Conservation (phyloP, 2,113 vertebrate species). For the Myxocyprinus asiaticus region DNA sequence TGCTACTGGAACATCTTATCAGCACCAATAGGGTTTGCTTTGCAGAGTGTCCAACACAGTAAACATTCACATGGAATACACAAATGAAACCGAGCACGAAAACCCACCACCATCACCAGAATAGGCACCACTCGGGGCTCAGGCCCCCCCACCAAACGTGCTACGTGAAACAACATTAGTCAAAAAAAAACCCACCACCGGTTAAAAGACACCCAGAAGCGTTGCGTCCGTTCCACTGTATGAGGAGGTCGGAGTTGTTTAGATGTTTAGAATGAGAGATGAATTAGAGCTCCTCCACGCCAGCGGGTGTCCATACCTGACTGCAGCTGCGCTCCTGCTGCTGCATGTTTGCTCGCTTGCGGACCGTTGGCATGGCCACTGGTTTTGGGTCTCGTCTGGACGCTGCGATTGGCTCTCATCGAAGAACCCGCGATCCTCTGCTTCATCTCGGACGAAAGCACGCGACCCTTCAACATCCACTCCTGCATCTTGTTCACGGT, state of each 20-base stretch:
- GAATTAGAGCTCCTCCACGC: conserved; percentile 61
- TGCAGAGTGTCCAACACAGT: too few relatives aligned
- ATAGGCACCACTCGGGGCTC: conserved; percentile 38
- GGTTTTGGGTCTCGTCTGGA: conserved; percentile 47
- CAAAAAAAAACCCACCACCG: conserved; percentile 66
- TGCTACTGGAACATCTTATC: neutral
- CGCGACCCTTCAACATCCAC: conserved; percentile 89
- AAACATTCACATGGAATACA: neutral
- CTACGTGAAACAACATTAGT: conserved; percentile 77
- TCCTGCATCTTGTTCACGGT: conserved; percentile 92
- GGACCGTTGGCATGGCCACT: conserved; percentile 45
- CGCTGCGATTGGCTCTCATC: conserved; percentile 53
- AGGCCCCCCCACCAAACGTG: conserved; percentile 22
- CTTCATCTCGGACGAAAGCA: conserved; percentile 86
- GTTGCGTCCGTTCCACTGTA: conserved; percentile 57
- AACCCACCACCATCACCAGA: conserved; percentile 32
- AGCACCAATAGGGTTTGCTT: neutral
- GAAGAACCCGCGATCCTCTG: conserved; percentile 77
- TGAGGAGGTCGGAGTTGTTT: neutral
- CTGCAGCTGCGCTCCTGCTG: conserved; percentile 57
- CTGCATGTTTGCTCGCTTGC: conserved; percentile 54
- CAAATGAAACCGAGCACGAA: too few relatives aligned
- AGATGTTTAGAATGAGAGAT: conserved; percentile 59
- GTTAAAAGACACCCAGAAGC: conserved; percentile 57
- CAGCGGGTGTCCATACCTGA: conserved; percentile 79